Evolutionary conservation across 2,113 vertebrate species (phyloP).

Genomic region (Pavo muticus): DNA sequence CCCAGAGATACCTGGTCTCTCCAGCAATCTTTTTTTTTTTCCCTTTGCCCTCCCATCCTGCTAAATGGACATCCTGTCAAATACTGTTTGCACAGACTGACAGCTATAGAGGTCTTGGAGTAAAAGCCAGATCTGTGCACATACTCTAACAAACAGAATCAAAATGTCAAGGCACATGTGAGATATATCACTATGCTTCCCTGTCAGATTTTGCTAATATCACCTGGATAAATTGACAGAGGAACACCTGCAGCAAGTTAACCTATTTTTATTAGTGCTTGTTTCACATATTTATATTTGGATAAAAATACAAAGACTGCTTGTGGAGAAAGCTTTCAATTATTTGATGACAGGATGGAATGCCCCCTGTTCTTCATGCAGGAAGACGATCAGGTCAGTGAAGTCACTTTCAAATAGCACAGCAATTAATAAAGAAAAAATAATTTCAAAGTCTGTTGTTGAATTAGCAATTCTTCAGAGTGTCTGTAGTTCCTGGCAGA

Average conservation of each 20-base stretch:
- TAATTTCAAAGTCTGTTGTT: slow-evolving; percentile 62
- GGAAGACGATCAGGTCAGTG: not conserved
- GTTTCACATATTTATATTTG: slow-evolving; percentile 40
- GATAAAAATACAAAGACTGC: not conserved
- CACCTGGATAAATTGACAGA: slow-evolving; percentile 37
- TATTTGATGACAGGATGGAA: slow-evolving; percentile 17
- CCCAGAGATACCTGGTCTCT: not conserved
- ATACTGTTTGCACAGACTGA: slow-evolving; percentile 35
- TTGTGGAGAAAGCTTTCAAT: slow-evolving; percentile 27
- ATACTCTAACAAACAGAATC: slow-evolving; percentile 43
- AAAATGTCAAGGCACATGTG: slow-evolving; percentile 48
- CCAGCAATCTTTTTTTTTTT: not conserved
- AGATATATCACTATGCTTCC: slow-evolving; percentile 21
- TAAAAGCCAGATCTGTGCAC: slow-evolving; percentile 32
- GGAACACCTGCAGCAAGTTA: slow-evolving; percentile 27
- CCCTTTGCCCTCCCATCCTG: not conserved
- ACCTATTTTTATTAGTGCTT: slow-evolving; percentile 44
- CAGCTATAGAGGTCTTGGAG: slow-evolving; percentile 29
- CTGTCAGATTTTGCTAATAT: slow-evolving; percentile 37
- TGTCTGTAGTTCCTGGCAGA: slow-evolving; percentile 39
- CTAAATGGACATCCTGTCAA: slow-evolving; percentile 46
- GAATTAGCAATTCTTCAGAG: slow-evolving; percentile 63
- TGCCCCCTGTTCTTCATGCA: not conserved
- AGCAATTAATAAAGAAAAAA: slow-evolving; percentile 66
- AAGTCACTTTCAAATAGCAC: slow-evolving; percentile 32